Evolutionary conservation across 2,888 invertebrate genomes (phyloP), one percentile per base, ranked within the genome.

Genomic region (Erebia ligea): DNA sequence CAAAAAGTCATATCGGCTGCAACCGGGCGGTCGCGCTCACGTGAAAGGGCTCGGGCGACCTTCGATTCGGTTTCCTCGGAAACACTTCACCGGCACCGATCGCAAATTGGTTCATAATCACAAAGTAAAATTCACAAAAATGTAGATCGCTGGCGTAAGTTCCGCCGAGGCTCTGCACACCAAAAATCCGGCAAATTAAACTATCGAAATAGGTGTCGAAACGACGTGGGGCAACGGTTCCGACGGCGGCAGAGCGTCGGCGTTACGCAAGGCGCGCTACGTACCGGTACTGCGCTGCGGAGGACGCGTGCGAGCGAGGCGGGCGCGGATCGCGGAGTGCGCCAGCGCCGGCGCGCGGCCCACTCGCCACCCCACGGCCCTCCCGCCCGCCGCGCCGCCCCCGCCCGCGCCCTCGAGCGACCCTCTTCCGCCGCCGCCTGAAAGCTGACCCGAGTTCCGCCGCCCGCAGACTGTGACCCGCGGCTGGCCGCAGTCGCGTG

Each of bases 241-340:
- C 57, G 48, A 25, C 66, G 71, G 71, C 48, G 73, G 72, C 59
- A 77, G 76, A 75, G 77, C 75, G 70, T 75, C 75, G 76, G 72
- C 69, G 73, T 73, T 76, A 75, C 74, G 77, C 76, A 74, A 76
- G 79, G 65, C 65, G 61, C 64, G 65, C n/a, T 87, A 88, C 87
- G 83, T 21, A 57, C 89, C 81, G 54, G 77, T 34, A 34, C 69
- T 73, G 78, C 77, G 77, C 77, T 72, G 75, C 71, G 73, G 48
- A 11, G 59, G 73, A 84, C 86, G 84, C 91, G 91, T 81, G 88
- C 84, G 86, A 74, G 83, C 84, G 83, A 79, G 75, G 77, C 78
- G 86, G 83, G 83, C 85, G 87, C 87, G 86, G 86, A 82, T 83
- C 84, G 81, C 81, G 84, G 87, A 91, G 82, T 90, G 90, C 50